Evolutionary conservation across 2,797 vertebrate genomes (phyloP), one percentile per base, ranked within the genome.

Genomic region (Kryptopterus vitreolus): DNA sequence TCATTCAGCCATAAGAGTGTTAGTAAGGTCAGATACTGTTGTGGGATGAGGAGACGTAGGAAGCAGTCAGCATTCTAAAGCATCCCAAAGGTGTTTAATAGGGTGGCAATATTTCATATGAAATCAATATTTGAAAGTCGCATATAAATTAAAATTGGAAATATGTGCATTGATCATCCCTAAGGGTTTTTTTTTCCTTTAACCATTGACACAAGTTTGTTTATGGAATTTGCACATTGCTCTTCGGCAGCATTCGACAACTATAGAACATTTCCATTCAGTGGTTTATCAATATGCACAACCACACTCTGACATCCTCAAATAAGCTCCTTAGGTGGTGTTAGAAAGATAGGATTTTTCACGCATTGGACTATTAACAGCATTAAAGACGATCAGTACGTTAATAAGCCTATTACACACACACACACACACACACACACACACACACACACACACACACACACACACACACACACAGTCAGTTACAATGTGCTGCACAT

Each of bases 241-340:
- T 38, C 20, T 65, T 33, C 38, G 33, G 20, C 20, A 38, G 66
- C 3, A 48, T n/a, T 7, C 20, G 31, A 62, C 16, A 52, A 18
- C 38, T 59, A 26, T 61, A n/a, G 43, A 63, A 73, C 33, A 38
- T 29, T 72, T 53, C 16, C n/a, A 33, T 72, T 62, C 18, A 65
- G 3, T 62, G 43, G 12, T 22, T 1, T 35, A 71, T 50, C 20
- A 2, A 18, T 15, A 9, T 22, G 55, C 24, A 50, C 16, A n/a
- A 55, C 7, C 3, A 26, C 8, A 6, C 46, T 1, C 11, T 12
- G 78, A 77, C 22, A 26, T 53, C 62, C 46, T 73, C 62, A 46
- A 3, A 55, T 61, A 77, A 79, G 71, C 48, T 33, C 62, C 76
- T 74, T 77, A 29, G 65, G 71, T 77, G 26, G 66, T 50, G 58